Conservation (phyloP, 2,888 invertebrate genomes). For the Mechanitis messenoides region DNA sequence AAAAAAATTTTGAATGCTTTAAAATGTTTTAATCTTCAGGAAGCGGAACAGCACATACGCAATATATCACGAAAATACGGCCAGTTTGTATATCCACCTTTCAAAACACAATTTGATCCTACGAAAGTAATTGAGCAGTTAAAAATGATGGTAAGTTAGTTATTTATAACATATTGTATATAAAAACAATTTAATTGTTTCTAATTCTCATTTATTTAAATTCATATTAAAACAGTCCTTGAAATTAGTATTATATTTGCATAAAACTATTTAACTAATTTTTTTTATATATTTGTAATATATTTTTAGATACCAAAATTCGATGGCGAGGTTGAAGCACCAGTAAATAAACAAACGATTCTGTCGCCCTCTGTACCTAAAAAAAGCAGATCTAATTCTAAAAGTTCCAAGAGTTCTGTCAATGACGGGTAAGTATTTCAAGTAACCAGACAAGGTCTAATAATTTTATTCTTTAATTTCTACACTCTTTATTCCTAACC, state of each 20-base stretch:
- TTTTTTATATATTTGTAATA: not conserved
- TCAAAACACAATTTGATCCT: conserved; percentile 82
- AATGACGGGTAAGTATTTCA: conserved; percentile 51
- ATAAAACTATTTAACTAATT: too few species aligned
- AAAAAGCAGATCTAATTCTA: conserved; percentile 54
- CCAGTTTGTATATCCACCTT: conserved; percentile 83
- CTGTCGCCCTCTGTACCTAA: conserved; percentile 40
- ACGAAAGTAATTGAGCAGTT: conserved; percentile 78
- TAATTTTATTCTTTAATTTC: not conserved
- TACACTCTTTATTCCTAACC: not conserved
- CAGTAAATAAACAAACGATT: conserved; percentile 40
- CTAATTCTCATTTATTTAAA: too few species aligned
- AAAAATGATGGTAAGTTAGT: conserved; percentile 78
- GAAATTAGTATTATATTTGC: too few species aligned
- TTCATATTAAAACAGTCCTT: too few species aligned
- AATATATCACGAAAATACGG: conserved; percentile 84
- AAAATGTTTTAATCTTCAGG: conserved; percentile 56
- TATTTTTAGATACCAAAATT: conserved; percentile 57
- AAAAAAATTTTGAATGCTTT: not conserved
- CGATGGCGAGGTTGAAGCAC: conserved; percentile 49
- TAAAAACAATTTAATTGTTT: too few species aligned
- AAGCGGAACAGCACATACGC: conserved; percentile 85
- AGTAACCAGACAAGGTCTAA: not conserved
- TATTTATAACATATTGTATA: not conserved
- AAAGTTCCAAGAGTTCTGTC: conserved; percentile 52